Base-by-base conservation (phyloP, 2,797 vertebrate genomes). In the Typhlichthys subterraneus region DNA sequence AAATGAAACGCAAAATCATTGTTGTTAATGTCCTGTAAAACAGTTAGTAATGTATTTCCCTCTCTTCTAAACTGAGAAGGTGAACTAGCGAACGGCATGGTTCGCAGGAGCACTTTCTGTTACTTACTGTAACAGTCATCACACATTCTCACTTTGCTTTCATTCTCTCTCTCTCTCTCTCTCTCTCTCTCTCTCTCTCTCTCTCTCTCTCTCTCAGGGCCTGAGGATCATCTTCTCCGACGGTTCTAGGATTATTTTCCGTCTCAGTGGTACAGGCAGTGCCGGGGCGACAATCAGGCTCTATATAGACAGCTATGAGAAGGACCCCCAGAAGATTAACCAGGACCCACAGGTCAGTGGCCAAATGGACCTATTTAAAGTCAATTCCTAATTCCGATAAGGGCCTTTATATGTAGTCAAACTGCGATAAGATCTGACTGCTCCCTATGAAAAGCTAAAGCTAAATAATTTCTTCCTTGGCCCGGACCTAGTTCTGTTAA, bases 261-360 rank as follows among this genome's bases (percentile, higher is more conserved):
- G 97, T 61, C 94, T 99, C 65, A 99, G 98, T 0, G 98, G 97
- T 57, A 99, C 97, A 0, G 97, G 98, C 85, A 99, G 98, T 0
- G 95, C 97, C 0, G 97, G 97, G 29, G 97, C 97, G 47, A 99
- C 97, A 2, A 75, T 99, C 78, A 92, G 97, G 49, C 93, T 99
- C 45, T 99, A 99, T 89, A 96, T 99, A 5, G 97, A 99, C 91
- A 99, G 97, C 92, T 99, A 97, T 0, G 96, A 98, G 91, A 97
- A 98, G 53, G 97, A 98, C 19, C 61, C 85, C 0, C 76, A 93
- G 83, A 99, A 97, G 83, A 98, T 98, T 61, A 88, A 93, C 58
- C 91, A 95, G 70, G 98, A 99, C 68, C 95, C 98, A 1, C 97
- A 99, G 95, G 98, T 98, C 76, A 84, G 85, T 49, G n/a, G 9